Evolutionary conservation across 2,113 vertebrate species (phyloP).

Genomic region (Varanus salvator): DNA sequence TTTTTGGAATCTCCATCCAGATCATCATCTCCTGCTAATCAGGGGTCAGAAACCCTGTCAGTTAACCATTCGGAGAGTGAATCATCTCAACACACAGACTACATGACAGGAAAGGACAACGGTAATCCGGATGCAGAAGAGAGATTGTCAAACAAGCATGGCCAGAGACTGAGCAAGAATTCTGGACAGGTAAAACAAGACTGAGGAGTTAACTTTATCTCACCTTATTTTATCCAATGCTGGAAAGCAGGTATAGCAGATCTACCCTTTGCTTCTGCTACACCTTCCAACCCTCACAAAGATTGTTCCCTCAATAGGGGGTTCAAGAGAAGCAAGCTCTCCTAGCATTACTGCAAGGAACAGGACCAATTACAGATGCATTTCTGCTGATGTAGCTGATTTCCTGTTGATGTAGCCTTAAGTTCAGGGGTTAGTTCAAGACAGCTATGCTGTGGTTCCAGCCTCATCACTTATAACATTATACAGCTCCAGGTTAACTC

Average conservation of each 20-base stretch:
- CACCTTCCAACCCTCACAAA: background rate
- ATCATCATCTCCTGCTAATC: slow-evolving; percentile 95
- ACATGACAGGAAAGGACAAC: slow-evolving; percentile 81
- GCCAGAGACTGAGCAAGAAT: slow-evolving; percentile 85
- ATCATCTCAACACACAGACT: slow-evolving; percentile 92
- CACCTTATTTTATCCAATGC: background rate
- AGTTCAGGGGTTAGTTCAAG: background rate
- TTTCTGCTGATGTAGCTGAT: background rate
- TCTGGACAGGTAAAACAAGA: slow-evolving; percentile 81
- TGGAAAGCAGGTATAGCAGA: slow-evolving; percentile 19
- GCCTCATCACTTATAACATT: background rate
- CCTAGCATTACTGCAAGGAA: background rate
- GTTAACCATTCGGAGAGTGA: slow-evolving; percentile 92
- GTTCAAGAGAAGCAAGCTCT: background rate
- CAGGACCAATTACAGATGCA: background rate
- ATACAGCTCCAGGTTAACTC: background rate
- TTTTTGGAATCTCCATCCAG: slow-evolving; percentile 95
- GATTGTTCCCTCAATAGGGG: slow-evolving; percentile 7
- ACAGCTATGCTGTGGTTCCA: background rate
- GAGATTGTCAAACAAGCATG: slow-evolving; percentile 72
- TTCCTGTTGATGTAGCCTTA: background rate
- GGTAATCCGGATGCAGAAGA: slow-evolving; percentile 82
- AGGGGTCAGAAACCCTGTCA: slow-evolving; percentile 93
- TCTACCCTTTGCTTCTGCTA: slow-evolving; percentile 44
- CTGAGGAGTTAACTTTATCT: slow-evolving; percentile 26